These are phyloP conservation scores for Vombatus ursinus DNA, from an alignment of 2,113 vertebrate species.

Conservation along the genomic window DNA sequence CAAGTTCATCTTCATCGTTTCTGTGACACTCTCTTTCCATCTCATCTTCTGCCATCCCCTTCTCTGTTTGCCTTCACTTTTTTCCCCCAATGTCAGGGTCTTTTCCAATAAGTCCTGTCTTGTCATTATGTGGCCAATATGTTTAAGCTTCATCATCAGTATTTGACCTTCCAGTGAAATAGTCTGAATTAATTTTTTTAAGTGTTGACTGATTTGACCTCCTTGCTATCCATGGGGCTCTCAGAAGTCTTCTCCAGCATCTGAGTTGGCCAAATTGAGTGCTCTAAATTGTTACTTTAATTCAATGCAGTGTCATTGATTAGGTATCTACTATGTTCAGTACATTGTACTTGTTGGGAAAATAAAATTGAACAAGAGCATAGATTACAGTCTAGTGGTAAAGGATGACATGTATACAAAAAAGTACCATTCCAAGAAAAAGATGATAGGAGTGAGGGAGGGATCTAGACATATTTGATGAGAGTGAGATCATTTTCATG, in stretches of 20 bases:
- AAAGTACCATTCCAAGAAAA: not conserved
- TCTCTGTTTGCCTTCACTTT: not conserved
- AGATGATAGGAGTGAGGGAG: not conserved
- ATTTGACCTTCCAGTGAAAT: not conserved
- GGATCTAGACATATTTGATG: not conserved
- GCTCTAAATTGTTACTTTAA: not conserved
- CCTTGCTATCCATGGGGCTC: not conserved
- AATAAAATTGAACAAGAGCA: not conserved
- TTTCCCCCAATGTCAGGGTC: not conserved
- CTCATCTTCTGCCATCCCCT: not conserved
- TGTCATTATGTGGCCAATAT: not conserved
- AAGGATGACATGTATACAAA: not conserved
- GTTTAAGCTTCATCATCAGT: not conserved
- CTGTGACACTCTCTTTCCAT: not conserved
- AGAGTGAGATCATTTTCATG: not conserved
- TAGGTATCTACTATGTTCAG: not conserved
- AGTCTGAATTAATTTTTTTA: not conserved
- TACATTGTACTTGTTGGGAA: not conserved
- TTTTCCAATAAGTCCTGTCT: not conserved
- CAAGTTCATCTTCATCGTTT: not conserved
- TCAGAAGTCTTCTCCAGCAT: not conserved
- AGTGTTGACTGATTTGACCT: not conserved
- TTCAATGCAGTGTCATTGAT: not conserved
- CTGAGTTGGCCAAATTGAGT: not conserved
- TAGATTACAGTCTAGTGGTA: not conserved